A percentile compares a stretch with the other conserved stretches of the same genome.
phyloP scores from a whole-genome alignment of 2,797 vertebrate species.

The Catharus ustulatus region DNA sequence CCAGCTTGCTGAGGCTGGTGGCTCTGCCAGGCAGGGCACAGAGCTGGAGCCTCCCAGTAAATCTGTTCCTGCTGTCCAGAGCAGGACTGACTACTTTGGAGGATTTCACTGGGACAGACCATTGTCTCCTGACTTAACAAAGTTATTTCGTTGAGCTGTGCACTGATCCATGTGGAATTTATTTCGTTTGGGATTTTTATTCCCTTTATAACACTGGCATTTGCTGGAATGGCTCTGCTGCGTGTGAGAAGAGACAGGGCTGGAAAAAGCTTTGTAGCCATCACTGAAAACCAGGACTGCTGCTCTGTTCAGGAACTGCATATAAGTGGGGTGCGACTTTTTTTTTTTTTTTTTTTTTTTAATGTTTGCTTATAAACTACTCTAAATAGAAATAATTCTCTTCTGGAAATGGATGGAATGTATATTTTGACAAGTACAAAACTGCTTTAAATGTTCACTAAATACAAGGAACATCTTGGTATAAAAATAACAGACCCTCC shows the following conservation, averaged over 20 bases:
- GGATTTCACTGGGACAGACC: not conserved
- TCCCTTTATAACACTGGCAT: constrained; percentile 7
- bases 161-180: not conserved
- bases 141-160: not conserved
- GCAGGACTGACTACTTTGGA: not conserved
- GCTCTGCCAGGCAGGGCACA: not conserved
- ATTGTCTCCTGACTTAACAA: not conserved
- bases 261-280: constrained; percentile 7
- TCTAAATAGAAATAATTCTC: constrained; percentile 67
- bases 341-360: not conserved
- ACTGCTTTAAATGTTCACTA: constrained; percentile 72
- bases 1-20: not conserved
- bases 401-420: constrained; percentile 77
- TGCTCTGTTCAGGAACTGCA: constrained; percentile 15
- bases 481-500: constrained; percentile 77
- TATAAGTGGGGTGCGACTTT: not conserved
- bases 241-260: not conserved
- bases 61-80: not conserved
- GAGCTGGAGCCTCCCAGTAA: not conserved
- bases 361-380: constrained; percentile 50
- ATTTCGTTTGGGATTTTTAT: not conserved
- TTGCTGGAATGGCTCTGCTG: constrained; percentile 55
- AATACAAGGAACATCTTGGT: constrained; percentile 72
- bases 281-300: constrained; percentile 7
- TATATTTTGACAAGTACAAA: constrained; percentile 78